These are phyloP conservation scores for Opisthograptis luteolata DNA, from an alignment of 2,888 invertebrate genomes.

Conservation along the genomic window DNA sequence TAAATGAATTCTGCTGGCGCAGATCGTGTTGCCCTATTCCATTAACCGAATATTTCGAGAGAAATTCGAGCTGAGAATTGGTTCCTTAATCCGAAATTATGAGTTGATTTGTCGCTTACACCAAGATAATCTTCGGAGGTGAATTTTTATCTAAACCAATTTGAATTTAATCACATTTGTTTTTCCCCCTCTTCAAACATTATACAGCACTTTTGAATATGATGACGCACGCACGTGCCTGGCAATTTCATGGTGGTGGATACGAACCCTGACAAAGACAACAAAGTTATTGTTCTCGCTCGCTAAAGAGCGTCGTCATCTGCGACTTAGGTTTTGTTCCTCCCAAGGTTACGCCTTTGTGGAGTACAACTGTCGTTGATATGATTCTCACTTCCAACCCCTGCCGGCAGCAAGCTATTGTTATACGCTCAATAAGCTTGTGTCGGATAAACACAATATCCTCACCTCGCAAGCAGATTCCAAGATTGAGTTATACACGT, in stretches of 20 bases:
- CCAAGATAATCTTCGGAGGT: constrained; percentile 31
- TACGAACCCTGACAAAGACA: constrained; percentile 62
- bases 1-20: constrained; percentile 33
- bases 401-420: constrained; percentile 55
- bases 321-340: constrained; percentile 55
- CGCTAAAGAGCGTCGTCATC: constrained; percentile 47
- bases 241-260: constrained; percentile 47
- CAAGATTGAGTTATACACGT: constrained; percentile 43
- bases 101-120: constrained; percentile 29
- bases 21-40: constrained; percentile 36
- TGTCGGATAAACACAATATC: constrained; percentile 50
- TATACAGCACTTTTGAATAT: constrained; percentile 32
- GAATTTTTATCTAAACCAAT: constrained; percentile 28
- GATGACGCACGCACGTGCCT: constrained; percentile 54
- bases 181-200: constrained; percentile 20
- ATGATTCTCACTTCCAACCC: constrained; percentile 46
- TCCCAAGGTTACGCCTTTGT: constrained; percentile 56
- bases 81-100: constrained; percentile 35
- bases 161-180: constrained; percentile 22
- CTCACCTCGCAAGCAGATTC: constrained; percentile 40
- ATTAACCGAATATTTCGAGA: constrained; percentile 39
- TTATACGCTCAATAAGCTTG: constrained; percentile 55
- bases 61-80: constrained; percentile 38
- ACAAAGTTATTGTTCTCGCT: constrained; percentile 63
- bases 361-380: constrained; percentile 36